Conservation (phyloP, 2,113 vertebrate genomes). For the Anarhynchus alexandrinus region DNA sequence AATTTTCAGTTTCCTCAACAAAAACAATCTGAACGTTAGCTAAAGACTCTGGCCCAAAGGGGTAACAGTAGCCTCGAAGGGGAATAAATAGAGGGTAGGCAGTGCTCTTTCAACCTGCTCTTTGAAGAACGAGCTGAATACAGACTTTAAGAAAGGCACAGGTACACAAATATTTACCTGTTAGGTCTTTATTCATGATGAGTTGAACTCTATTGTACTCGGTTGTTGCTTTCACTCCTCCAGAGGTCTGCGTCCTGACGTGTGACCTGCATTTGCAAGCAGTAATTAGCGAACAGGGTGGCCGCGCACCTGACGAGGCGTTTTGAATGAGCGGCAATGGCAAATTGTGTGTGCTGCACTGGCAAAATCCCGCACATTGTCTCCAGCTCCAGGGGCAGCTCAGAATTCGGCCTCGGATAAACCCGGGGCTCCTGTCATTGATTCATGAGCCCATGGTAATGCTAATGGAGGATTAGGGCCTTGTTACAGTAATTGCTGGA, state of each 20-base stretch:
- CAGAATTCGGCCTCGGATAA: neutral
- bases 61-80: neutral
- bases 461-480: neutral
- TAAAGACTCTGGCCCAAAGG: conserved; percentile 15
- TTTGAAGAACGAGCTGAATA: conserved; percentile 3
- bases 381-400: neutral
- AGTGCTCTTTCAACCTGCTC: neutral
- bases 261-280: neutral
- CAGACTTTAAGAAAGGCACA: neutral
- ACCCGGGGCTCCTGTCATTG: neutral
- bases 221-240: neutral
- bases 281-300: neutral
- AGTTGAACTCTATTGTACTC: neutral
- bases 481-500: neutral
- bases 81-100: conserved; percentile 37
- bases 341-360: neutral
- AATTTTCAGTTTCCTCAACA: conserved; percentile 39
- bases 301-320: accelerated
- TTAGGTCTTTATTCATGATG: neutral
- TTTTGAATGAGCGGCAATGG: neutral
- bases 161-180: conserved; percentile 55
- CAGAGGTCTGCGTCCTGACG: neutral
- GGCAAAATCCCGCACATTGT: neutral
- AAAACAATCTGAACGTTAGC: neutral
- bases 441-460: neutral